A percentile compares a stretch with the other conserved stretches of the same genome.
Conservation (phyloP, 2,113 vertebrate genomes). For the Ptyas mucosa region DNA sequence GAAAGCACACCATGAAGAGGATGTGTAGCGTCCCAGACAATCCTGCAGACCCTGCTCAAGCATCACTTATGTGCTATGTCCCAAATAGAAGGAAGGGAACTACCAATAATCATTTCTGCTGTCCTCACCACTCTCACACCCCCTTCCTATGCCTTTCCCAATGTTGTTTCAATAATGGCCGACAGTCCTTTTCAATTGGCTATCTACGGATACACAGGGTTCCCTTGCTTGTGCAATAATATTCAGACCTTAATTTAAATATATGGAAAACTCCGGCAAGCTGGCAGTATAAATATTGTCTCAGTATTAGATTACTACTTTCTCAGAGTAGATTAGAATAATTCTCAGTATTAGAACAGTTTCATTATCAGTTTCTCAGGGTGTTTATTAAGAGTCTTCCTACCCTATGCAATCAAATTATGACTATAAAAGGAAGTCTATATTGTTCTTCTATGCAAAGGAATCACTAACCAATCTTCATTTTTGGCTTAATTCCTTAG, state of each 20-base stretch:
- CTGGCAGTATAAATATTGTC: neutral
- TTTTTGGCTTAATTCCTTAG: neutral
- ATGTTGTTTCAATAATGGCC: neutral
- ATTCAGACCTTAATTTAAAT: neutral
- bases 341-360: neutral
- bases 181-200: neutral
- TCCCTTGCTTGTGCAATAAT: neutral
- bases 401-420: neutral
- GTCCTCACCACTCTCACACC: too few species aligned
- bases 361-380: neutral
- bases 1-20: too few species aligned
- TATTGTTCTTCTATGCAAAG: neutral
- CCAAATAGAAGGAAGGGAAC: too few species aligned
- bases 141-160: too few species aligned
- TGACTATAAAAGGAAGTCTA: neutral
- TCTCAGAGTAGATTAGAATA: neutral
- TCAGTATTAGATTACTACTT: neutral
- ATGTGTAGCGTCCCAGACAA: too few species aligned
- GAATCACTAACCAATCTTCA: neutral
- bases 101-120: too few species aligned
- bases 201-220: neutral
- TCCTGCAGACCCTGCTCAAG: too few species aligned
- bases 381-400: neutral
- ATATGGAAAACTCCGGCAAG: neutral
- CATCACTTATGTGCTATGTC: too few species aligned